These are phyloP conservation scores for Whitmania pigra DNA, from an alignment of 1,140 invertebrate genomes.

Conservation along the genomic window DNA sequence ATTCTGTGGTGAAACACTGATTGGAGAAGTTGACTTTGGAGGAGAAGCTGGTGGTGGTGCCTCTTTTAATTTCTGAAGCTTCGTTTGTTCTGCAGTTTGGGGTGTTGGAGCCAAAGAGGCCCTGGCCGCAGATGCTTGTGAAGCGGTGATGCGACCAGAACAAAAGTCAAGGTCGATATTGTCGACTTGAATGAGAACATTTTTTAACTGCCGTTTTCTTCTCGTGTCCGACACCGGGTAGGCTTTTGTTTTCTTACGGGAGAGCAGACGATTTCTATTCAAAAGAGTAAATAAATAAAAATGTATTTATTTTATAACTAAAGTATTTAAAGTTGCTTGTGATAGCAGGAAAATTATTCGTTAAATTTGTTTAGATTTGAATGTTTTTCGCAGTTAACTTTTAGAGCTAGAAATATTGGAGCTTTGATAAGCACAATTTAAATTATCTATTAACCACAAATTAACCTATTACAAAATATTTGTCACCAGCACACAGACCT, in stretches of 20 bases:
- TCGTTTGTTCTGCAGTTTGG: conserved; percentile 6
- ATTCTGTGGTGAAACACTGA: neutral
- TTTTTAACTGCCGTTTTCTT: conserved; percentile 4
- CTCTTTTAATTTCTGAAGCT: neutral
- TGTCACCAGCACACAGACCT: no score
- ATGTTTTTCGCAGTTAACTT: neutral
- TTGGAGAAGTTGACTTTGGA: neutral
- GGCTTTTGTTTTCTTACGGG: conserved; percentile 23
- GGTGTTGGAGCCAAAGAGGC: neutral
- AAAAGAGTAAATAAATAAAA: neutral
- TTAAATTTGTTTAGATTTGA: neutral
- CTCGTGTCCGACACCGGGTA: conserved; percentile 20
- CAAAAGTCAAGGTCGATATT: conserved; percentile 19
- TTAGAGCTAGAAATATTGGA: neutral
- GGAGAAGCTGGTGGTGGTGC: conserved; percentile 5
- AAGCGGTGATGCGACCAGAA: conserved; percentile 4
- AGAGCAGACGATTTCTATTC: conserved; percentile 14
- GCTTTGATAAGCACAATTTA: no score
- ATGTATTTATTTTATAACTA: no score
- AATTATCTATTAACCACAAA: no score
- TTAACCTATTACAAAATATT: no score
- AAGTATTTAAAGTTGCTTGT: no score
- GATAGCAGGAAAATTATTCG: no score
- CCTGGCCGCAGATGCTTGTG: conserved; percentile 8
- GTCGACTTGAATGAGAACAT: conserved; percentile 20